Base-by-base conservation (phyloP, 2,888 invertebrate genomes). In the Oxystoma pomonae region DNA sequence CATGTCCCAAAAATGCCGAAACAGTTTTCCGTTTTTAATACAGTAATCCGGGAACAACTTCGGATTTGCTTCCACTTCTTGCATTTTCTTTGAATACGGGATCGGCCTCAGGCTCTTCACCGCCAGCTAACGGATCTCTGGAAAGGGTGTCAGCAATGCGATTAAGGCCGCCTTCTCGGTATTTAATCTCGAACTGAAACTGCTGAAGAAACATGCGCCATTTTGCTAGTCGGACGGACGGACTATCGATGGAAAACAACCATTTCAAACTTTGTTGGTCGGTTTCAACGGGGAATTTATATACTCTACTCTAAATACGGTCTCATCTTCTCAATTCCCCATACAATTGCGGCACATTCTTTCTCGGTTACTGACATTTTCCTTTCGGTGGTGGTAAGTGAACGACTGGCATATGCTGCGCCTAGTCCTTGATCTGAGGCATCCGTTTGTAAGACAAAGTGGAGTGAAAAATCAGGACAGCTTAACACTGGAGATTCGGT, bases 291-390 rank as follows among this genome's bases (percentile, higher is more conserved):
- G n/a, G n/a, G n/a, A n/a, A n/a, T n/a, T n/a, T n/a, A n/a, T n/a
- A n/a, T n/a, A n/a, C n/a, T n/a, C n/a, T n/a, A n/a, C 55, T 55
- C 55, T 17, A 55, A 55, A 55, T 55, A 55, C 17, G 55, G 55
- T n/a, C n/a, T 7, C 55, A 55, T 55, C 9, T 55, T 55, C 16
- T 55, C 55, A 12, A 55, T 55, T 12, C 55, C 55, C 55, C 55
- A 55, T 9, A 55, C 55, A 55, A 7, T 9, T n/a, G n/a, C n/a
- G n/a, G n/a, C n/a, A n/a, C n/a, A n/a, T n/a, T n/a, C n/a, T n/a
- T n/a, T n/a, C n/a, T 17, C n/a, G n/a, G n/a, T n/a, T n/a, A n/a
- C n/a, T n/a, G n/a, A n/a, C n/a, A n/a, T 16, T 55, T 55, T 17
- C 17, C 16, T 55, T 17, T 55, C 55, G 55, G 55, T 55, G 16